Percentiles rank a stretch among this genome's conserved stretches.
These are phyloP conservation scores for Ophion ventricosus DNA, from an alignment of 2,888 invertebrate species.

Conservation along the genomic window DNA sequence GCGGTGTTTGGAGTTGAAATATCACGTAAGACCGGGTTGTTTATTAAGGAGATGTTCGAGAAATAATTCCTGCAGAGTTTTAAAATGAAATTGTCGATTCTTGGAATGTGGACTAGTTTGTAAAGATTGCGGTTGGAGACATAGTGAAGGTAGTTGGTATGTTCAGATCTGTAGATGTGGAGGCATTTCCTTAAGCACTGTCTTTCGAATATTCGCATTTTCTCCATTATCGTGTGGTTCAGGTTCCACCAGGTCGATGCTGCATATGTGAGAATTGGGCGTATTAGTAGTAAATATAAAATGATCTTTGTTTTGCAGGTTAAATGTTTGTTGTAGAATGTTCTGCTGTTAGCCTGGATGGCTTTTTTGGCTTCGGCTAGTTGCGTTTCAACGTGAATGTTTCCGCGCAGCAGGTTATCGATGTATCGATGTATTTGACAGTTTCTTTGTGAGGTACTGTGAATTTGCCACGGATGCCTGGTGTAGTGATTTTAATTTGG, in stretches of 20 bases:
- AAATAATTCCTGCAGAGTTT: slow-evolving; percentile 22
- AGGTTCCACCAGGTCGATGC: slow-evolving; percentile 16
- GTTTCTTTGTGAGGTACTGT: slow-evolving; percentile 18
- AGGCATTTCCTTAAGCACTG: slow-evolving; percentile 19
- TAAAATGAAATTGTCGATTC: slow-evolving; percentile 31
- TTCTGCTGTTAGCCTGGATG: background rate
- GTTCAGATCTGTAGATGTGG: background rate
- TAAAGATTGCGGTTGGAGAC: slow-evolving; percentile 8
- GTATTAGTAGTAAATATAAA: slow-evolving; percentile 14
- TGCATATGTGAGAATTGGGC: slow-evolving; percentile 40
- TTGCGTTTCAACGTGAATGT: slow-evolving; percentile 26
- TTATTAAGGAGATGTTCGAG: background rate
- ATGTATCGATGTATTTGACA: slow-evolving; percentile 46
- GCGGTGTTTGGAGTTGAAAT: background rate
- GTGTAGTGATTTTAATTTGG: background rate
- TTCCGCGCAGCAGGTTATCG: slow-evolving; percentile 13
- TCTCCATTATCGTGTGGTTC: background rate
- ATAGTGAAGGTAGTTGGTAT: background rate
- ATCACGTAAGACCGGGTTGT: background rate
- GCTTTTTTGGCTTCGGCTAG: slow-evolving; percentile 31
- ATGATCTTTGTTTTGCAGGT: background rate
- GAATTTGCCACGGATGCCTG: background rate
- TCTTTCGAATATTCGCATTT: background rate
- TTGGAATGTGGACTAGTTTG: background rate
- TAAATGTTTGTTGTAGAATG: slow-evolving; percentile 7